Percentiles rank a stretch among this genome's conserved stretches.
Evolutionary conservation across 2,113 vertebrate species (phyloP).

Genomic region (Ceyx cyanopectus): DNA sequence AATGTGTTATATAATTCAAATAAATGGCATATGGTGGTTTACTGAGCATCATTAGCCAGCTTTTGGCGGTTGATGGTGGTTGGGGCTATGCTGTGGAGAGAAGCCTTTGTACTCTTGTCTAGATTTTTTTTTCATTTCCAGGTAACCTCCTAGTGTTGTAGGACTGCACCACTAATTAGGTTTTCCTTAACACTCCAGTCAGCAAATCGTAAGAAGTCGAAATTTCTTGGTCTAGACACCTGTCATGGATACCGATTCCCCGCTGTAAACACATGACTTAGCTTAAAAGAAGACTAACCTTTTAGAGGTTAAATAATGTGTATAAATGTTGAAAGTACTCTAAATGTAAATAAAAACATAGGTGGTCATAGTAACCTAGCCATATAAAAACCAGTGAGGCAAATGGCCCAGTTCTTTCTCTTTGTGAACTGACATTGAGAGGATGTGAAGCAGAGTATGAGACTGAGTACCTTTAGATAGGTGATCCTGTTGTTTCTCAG

Average conservation of each 20-base stretch:
- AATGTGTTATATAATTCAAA: background rate
- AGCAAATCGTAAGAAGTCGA: background rate
- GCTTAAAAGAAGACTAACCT: background rate
- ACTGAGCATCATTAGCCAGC: background rate
- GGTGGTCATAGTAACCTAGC: background rate
- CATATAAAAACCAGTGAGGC: background rate
- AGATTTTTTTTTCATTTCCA: background rate
- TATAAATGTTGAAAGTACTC: slow-evolving; percentile 25
- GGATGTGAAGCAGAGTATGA: background rate
- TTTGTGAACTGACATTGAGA: background rate
- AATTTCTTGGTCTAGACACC: background rate
- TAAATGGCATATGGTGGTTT: background rate
- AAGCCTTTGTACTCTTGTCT: background rate
- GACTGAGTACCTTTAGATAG: background rate
- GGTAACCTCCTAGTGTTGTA: background rate
- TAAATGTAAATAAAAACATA: background rate
- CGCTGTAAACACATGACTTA: background rate
- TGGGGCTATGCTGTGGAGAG: background rate
- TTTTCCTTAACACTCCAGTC: background rate
- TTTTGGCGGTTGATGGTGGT: background rate
- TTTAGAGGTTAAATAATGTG: background rate
- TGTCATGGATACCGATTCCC: background rate
- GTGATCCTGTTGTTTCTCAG: background rate
- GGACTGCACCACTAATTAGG: background rate
- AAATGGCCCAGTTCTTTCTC: background rate